These are phyloP conservation scores for Drosophila imparisetae DNA, from an alignment of 2,888 invertebrate species.

Conservation along the genomic window DNA sequence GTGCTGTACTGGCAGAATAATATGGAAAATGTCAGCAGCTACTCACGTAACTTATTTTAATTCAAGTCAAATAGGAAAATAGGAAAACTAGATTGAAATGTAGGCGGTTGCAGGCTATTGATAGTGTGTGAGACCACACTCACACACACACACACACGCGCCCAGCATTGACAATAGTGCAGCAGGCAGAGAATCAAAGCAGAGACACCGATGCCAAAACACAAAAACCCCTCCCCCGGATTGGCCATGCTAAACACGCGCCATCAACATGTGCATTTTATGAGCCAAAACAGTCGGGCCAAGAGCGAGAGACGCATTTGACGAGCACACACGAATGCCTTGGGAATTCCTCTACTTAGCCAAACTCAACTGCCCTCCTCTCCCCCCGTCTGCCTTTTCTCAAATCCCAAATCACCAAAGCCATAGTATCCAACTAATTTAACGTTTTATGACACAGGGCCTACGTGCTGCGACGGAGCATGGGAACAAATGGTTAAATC, in stretches of 20 bases:
- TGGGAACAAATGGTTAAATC: constrained; percentile 74
- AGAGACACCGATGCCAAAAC: not conserved
- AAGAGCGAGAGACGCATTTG: constrained; percentile 36
- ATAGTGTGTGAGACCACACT: constrained; percentile 15
- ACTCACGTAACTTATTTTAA: constrained; percentile 80
- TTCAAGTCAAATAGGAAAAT: constrained; percentile 73
- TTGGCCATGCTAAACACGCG: constrained; percentile 73
- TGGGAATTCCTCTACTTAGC: constrained; percentile 53
- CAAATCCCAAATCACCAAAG: constrained; percentile 30
- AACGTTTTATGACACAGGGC: constrained; percentile 75
- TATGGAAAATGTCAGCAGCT: constrained; percentile 68
- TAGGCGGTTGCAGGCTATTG: constrained; percentile 47
- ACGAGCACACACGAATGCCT: constrained; percentile 48
- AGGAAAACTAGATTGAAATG: constrained; percentile 65
- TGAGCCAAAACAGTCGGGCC: constrained; percentile 59
- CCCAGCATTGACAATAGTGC: constrained; percentile 50
- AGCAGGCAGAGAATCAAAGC: constrained; percentile 35
- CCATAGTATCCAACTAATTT: constrained; percentile 73
- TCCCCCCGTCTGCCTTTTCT: not conserved
- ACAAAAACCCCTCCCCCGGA: not conserved
- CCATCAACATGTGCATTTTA: constrained; percentile 80
- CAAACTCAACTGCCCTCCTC: not conserved
- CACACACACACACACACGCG: constrained; percentile 23
- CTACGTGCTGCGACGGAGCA: constrained; percentile 69
- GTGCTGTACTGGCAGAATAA: constrained; percentile 17